Evolutionary conservation across 2,797 vertebrate genomes (phyloP), one percentile per base, ranked within the genome.

Genomic region (Gymnodraco acuticeps): DNA sequence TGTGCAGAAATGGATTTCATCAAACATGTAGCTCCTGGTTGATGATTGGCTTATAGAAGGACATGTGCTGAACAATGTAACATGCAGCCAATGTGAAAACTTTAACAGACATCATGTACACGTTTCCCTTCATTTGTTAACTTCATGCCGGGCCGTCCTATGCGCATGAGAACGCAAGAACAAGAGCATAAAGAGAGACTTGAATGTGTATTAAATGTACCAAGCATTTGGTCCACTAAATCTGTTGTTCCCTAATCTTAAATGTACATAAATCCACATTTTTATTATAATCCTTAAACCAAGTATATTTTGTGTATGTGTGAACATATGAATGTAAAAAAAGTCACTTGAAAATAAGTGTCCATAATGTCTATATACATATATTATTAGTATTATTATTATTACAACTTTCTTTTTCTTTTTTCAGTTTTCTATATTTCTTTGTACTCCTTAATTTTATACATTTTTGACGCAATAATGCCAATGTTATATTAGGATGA

Each of bases 51-150:
- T 53, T 48, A 55, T 23, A 23, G 62, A 70, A 70, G 54, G 60
- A 46, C 17, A 64, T 15, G 31, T 48, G 13, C 16, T 43, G 20
- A 2, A 43, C 12, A 55, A 51, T 42, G 19, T 42, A 17, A 23
- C 7, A 10, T 17, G 15, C 17, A 56, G 6, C n/a, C 45, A 5
- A 33, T 9, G 43, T 54, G 10, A 72, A 43, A 56, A 17, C 43
- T 50, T 77, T 17, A 54, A 14, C 43, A 31, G 59, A 64, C 61
- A 54, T 47, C 23, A 73, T 42, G 41, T 23, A 11, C 52, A 63
- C 3, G 14, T 55, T 54, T 60, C 54, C 9, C 17, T 64, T 10
- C 20, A 64, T 69, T 59, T 3, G 20, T 46, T n/a, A 54, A 33
- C 33, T 61, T 59, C 1, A 17, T 51, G 13, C 0, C 0, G 7